Conservation (phyloP, 2,888 invertebrate genomes). For the Drosophila pegasa region DNA sequence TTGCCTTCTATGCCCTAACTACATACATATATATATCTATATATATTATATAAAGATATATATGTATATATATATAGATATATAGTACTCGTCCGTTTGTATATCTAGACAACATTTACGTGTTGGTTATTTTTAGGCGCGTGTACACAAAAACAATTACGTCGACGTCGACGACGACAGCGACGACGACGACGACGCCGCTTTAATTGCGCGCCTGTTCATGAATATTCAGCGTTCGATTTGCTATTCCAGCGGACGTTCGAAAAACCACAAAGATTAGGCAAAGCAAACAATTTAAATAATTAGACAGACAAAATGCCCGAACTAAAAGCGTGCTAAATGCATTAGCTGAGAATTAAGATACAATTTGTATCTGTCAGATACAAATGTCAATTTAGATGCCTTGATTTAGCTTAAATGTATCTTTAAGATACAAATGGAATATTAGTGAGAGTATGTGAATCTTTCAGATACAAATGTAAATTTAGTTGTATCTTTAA, state of each 20-base stretch:
- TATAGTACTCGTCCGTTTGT: constrained; percentile 27
- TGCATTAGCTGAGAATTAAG: not conserved
- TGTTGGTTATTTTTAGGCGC: constrained; percentile 68
- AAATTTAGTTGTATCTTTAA: not conserved
- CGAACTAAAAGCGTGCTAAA: not conserved
- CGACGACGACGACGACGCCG: constrained; percentile 27
- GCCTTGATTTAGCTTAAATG: too few species aligned
- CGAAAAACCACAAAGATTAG: constrained; percentile 26
- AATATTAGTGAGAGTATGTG: not conserved
- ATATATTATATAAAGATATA: constrained; percentile 5
- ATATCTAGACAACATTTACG: constrained; percentile 66
- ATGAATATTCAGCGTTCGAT: constrained; percentile 50
- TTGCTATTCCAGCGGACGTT: constrained; percentile 17
- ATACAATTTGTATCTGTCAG: constrained; percentile 14
- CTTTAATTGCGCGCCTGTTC: constrained; percentile 50
- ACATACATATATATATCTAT: constrained; percentile 6
- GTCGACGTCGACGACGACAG: constrained; percentile 24
- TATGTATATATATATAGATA: constrained; percentile 9
- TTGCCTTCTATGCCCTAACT: constrained; percentile 28
- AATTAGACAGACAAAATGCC: constrained; percentile 8
- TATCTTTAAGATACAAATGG: too few species aligned
- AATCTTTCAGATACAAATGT: not conserved
- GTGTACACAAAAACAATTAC: constrained; percentile 68
- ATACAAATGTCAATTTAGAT: not conserved
- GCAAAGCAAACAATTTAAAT: constrained; percentile 34